Base-by-base conservation (phyloP, 2,113 vertebrate species). In the Forbesichthys agassizii region DNA sequence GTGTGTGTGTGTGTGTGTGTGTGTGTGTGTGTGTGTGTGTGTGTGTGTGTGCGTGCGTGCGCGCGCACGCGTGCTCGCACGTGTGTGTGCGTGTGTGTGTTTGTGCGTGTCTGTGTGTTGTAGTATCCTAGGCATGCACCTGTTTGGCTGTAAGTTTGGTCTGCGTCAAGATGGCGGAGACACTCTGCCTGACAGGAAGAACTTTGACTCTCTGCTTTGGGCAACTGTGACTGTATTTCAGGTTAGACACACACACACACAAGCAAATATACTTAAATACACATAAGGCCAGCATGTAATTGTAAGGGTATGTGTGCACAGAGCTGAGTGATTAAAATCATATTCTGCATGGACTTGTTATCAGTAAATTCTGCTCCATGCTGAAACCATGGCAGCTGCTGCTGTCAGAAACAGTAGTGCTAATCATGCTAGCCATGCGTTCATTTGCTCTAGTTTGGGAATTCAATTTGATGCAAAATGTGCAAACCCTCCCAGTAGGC, bases 191-290 rank as follows among this genome's bases (percentile, higher is more conserved):
- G 98, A 99, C 86, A 90, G 98, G 66, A 99, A 99, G 88, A 99
- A 99, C 78, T 99, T 99, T 42, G 98, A 99, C 84, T 96, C 98
- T 4, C 88, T 99, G 46, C 94, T 99, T 3, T 99, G 98, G 98
- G 98, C 98, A 59, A 99, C 95, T 1, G 98, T 99, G 86, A 99
- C 98, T 0, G 98, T 99, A 47, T 99, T 99, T 84, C 98, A 99
- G 97, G 98, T 99, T 61, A 59, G 87, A 58, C 66, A 63, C 27
- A 5, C 47, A 52, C 57, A 61, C 56, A 52, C 67, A 36, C 47
- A 51, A 27, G 27, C 27, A 27, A 27, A 27, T 27, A 27, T 27
- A 27, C 27, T 27, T 9, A 54, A 13, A 54, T 14, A 67, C 56
- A 48, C 48, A 6, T 51, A 16, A 53, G 14, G 54, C 20, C 18